phyloP scores from a whole-genome alignment of 2,797 vertebrate genomes.

The Rallus crepitans region DNA sequence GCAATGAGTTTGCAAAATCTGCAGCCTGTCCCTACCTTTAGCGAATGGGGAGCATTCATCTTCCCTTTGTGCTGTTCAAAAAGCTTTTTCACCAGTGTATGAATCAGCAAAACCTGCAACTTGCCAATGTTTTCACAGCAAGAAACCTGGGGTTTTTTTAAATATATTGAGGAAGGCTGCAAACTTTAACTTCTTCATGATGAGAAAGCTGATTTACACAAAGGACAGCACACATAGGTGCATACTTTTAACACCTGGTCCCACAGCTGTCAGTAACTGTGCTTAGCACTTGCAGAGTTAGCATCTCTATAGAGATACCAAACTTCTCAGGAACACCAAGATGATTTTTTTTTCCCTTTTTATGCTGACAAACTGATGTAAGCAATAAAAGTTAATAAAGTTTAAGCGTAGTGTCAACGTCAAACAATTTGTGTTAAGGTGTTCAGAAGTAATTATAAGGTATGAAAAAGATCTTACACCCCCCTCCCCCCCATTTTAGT shows the following conservation, averaged over 20 bases:
- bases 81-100: neutral
- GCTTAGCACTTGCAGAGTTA: neutral
- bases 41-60: neutral
- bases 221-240: neutral
- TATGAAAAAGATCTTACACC: neutral
- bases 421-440: neutral
- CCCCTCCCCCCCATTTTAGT: accelerated
- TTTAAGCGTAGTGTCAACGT: neutral
- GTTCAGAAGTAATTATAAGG: neutral
- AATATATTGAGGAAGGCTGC: neutral
- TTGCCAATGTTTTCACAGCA: neutral
- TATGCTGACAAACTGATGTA: neutral
- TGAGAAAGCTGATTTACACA: neutral
- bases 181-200: neutral
- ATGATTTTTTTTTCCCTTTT: neutral
- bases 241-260: accelerated
- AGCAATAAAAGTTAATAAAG: neutral
- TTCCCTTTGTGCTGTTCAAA: neutral
- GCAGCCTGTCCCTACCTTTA: neutral
- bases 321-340: neutral
- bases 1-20: neutral
- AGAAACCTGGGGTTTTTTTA: neutral
- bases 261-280: neutral
- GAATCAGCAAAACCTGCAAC: neutral
- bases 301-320: neutral